phyloP scores from a whole-genome alignment of 1,140 invertebrate genomes.

The Achroia grisella region DNA sequence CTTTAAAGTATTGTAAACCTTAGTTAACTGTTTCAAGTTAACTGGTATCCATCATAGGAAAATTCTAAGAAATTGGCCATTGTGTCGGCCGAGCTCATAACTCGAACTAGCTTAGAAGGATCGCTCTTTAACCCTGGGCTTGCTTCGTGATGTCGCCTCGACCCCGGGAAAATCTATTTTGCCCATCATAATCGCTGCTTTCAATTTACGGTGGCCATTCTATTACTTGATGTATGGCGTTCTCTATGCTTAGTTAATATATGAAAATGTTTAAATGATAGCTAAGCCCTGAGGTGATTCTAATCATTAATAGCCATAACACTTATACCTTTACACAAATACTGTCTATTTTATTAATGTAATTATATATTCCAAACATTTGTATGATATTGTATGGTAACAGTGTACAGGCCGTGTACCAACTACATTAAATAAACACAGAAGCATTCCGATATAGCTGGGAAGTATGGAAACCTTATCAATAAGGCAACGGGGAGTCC shows the following conservation, averaged over 20 bases:
- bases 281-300: background rate
- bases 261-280: slow-evolving; percentile 5
- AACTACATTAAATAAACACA: slow-evolving; percentile 67
- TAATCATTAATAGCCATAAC: no score
- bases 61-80: slow-evolving; percentile 63
- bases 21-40: slow-evolving; percentile 23
- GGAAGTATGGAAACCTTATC: slow-evolving; percentile 71
- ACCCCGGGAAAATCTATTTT: slow-evolving; percentile 58
- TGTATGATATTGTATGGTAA: background rate
- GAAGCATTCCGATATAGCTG: slow-evolving; percentile 61
- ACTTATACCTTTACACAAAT: no score
- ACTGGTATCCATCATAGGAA: slow-evolving; percentile 34
- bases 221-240: slow-evolving; percentile 30
- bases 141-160: slow-evolving; percentile 62
- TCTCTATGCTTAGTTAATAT: slow-evolving; percentile 8
- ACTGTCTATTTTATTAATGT: no score
- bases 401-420: no score
- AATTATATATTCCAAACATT: slow-evolving; percentile 2
- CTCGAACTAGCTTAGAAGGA: slow-evolving; percentile 40
- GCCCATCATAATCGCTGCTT: slow-evolving; percentile 64
- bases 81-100: slow-evolving; percentile 58
- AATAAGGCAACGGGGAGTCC: slow-evolving; percentile 67
- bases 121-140: slow-evolving; percentile 56
- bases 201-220: slow-evolving; percentile 61
- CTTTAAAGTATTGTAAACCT: no score